phyloP scores from a whole-genome alignment of 23 tunicate genomes.

The Styela plicata region DNA sequence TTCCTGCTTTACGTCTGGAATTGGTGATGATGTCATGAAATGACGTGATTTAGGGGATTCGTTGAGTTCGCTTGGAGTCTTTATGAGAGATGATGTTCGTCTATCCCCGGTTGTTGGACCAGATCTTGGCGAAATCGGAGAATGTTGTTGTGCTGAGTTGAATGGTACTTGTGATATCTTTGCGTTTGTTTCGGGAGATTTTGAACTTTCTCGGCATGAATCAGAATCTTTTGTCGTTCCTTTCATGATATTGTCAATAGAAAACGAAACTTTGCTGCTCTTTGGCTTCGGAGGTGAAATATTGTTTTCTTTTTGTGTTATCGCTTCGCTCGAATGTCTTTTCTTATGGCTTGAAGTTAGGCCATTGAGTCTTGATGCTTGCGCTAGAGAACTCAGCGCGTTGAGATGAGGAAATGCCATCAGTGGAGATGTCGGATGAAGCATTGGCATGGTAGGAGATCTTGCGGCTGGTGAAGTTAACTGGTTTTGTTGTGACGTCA shows the following conservation, averaged over 20 bases:
- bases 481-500: no score
- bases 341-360: background rate
- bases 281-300: background rate
- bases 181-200: background rate
- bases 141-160: background rate
- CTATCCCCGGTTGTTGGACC: background rate
- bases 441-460: background rate
- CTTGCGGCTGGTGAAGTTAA: background rate
- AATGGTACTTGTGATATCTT: background rate
- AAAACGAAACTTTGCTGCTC: slow-evolving; percentile 13
- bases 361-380: slow-evolving; percentile 2
- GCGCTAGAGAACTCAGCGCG: slow-evolving; percentile 15
- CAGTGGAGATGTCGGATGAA: background rate
- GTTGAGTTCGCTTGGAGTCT: background rate
- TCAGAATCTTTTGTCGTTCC: slow-evolving; percentile 5
- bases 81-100: background rate
- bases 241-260: slow-evolving; percentile 23
- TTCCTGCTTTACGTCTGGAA: background rate
- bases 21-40: background rate
- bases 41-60: background rate
- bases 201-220: background rate
- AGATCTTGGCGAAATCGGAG: background rate
- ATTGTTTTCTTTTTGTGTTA: background rate
- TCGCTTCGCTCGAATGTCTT: background rate
- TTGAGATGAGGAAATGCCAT: slow-evolving; percentile 31